Base-by-base conservation (phyloP, 2,888 invertebrate genomes). In the Heliconius hortense region DNA sequence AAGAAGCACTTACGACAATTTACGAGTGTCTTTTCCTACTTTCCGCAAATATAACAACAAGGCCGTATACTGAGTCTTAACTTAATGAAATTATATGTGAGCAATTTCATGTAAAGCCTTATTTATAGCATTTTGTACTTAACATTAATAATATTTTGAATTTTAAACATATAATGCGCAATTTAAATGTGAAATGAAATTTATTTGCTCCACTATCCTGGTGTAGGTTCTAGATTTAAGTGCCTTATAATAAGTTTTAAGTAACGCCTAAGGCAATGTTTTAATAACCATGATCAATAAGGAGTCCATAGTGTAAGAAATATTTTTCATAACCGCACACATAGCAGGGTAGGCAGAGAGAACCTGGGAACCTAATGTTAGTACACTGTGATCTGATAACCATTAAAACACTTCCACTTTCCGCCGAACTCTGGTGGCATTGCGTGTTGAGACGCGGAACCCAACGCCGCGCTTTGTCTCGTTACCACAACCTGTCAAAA, bases 1-100 rank as follows among this genome's bases (percentile, higher is more conserved):
- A 39, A 70, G 56, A 74, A 56, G 53, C 69, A 21, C 18, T 39
- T 69, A 63, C 53, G n/a, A 70, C 48, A 62, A 59, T 70, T 74
- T 63, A 70, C 63, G 48, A 69, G 48, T 69, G 31, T 63, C 21
- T 70, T 70, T 74, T 48, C 69, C n/a, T 53, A 69, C 53, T 31
- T 56, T 24, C 31, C 31, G 31, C 18, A 31, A 70, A 39, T 69
- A 39, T 24, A 56, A 13, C 35, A 70, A 21, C 13, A 39, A 21
- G 0, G 21, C 39, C 35, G 18, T 11, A 31, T n/a, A 56, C n/a
- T 24, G 24, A 31, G 56, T 35, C 31, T 69, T 35, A 56, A 15
- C 0, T 56, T 31, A 69, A 56, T 69, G 15, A 69, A 31, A 69
- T 69, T 15, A 69, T 35, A 15, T 35, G 35, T 24, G 15, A 69